phyloP scores from a whole-genome alignment of 2,888 invertebrate species.

The Leptogaster cylindrica region DNA sequence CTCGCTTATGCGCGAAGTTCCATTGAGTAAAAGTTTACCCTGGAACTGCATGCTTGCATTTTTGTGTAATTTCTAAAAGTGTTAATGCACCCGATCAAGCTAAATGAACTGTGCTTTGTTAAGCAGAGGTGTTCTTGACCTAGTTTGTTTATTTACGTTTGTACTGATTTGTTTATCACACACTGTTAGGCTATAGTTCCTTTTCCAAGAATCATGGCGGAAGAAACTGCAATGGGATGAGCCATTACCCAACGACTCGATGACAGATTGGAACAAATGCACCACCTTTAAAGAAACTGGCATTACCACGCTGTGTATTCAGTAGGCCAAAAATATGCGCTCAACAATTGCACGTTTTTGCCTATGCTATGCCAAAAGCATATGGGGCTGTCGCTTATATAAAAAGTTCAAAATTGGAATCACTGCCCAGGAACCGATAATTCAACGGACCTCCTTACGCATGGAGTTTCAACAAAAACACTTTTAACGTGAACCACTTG shows the following conservation, averaged over 20 bases:
- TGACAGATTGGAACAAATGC: neutral
- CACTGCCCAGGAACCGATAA: neutral
- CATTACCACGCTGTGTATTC: neutral
- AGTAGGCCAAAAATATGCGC: neutral
- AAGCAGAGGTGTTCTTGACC: too few relatives aligned
- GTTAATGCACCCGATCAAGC: too few relatives aligned
- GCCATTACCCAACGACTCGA: neutral
- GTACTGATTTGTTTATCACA: too few relatives aligned
- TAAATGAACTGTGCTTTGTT: too few relatives aligned
- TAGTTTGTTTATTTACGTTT: too few relatives aligned
- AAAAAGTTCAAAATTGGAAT: neutral
- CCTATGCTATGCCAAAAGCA: too few relatives aligned
- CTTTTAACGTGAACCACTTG: neutral
- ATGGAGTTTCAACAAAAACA: neutral
- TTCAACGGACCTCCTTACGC: neutral
- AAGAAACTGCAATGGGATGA: neutral
- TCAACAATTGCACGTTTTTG: too few relatives aligned
- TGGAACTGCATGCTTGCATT: too few relatives aligned
- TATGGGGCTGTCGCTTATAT: neutral
- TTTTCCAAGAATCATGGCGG: slow-evolving; percentile 36
- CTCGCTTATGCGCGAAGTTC: too few relatives aligned
- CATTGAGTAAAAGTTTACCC: too few relatives aligned
- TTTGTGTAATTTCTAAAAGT: too few relatives aligned
- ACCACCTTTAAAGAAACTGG: neutral
- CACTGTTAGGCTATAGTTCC: slow-evolving; percentile 45